Base-by-base conservation (phyloP, 2,113 vertebrate species). In the Stegostoma tigrinum region DNA sequence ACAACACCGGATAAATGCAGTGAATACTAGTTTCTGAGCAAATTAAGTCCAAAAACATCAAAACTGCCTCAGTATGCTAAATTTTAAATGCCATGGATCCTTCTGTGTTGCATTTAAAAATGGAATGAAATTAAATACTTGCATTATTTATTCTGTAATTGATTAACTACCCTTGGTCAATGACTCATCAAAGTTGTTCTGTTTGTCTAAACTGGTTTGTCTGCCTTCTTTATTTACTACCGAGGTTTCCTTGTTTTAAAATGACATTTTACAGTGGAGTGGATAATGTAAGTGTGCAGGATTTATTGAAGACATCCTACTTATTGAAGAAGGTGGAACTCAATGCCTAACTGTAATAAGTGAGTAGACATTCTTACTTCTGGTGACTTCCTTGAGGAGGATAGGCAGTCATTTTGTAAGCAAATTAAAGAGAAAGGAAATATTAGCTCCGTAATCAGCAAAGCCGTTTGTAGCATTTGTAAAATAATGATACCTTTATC, bases 171-270 rank as follows among this genome's bases (percentile, higher is more conserved):
- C 89, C 93, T 95, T 72, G 93, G 38, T 70, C 38, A 45, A 45
- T 70, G 67, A 70, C 67, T 95, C 67, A 95, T 55, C 52, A 70
- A 95, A 72, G 45, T 66, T 95, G 67, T 45, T 95, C 93, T 38
- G 27, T 95, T 94, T 70, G 24, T 72, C 93, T 48, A 70, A 95
- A 95, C 93, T 70, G 93, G 93, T 95, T 15, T 95, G 93, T 24
- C 67, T 48, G 67, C 93, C 70, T 95, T 48, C 66, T 70, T 45
- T 68, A 72, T 45, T 95, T 95, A 23, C n/a, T 94, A 17, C n/a
- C 38, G 48, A 95, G 24, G 27, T 72, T 30, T 95, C 24, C 93
- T 48, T 30, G 19, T 66, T 66, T 61, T 38, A 10, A 38, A 38
- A 93, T n/a, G 23, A 68, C 45, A 95, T 27, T 70, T 72, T 72